A percentile compares a stretch with the other conserved stretches of the same genome.
Evolutionary conservation across 2,888 invertebrate species (phyloP).

Genomic region (Chaetoderma sp.): DNA sequence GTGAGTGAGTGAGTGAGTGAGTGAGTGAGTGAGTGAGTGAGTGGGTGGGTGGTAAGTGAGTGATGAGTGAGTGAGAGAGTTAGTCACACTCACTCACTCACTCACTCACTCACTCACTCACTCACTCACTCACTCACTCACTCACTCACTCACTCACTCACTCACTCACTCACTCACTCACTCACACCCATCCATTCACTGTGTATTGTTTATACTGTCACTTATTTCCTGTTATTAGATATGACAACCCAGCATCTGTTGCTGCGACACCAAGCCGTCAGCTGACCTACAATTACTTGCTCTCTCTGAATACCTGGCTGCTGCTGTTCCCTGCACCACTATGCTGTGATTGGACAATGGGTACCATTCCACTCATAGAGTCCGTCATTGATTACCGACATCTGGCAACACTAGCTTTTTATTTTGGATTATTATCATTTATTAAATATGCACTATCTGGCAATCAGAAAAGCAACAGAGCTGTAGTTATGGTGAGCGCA

Average conservation of each 20-base stretch:
- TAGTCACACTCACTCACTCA: too few species aligned
- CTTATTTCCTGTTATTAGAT: conserved; percentile 73
- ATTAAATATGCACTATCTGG: conserved; percentile 45
- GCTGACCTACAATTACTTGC: conserved; percentile 91
- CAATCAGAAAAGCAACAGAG: conserved; percentile 71
- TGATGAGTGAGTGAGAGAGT: too few species aligned
- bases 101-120: too few species aligned
- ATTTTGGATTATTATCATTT: conserved; percentile 70
- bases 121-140: too few species aligned
- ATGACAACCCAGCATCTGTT: conserved; percentile 97
- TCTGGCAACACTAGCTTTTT: conserved; percentile 81
- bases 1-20: too few species aligned
- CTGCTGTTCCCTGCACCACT: conserved; percentile 88
- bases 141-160: too few species aligned
- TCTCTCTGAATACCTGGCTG: conserved; percentile 91
- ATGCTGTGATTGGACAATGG: conserved; percentile 99
- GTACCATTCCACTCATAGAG: conserved; percentile 87
- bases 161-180: too few species aligned
- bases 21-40: too few species aligned
- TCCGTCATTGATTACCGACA: conserved; percentile 85
- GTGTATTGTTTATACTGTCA: not conserved
- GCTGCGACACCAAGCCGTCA: conserved; percentile 86
- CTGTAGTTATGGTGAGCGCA: conserved; percentile 78
- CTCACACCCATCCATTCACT: too few species aligned
- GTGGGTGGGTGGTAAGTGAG: too few species aligned